phyloP scores from a whole-genome alignment of 2,797 vertebrate species.

The Tachyglossus aculeatus region DNA sequence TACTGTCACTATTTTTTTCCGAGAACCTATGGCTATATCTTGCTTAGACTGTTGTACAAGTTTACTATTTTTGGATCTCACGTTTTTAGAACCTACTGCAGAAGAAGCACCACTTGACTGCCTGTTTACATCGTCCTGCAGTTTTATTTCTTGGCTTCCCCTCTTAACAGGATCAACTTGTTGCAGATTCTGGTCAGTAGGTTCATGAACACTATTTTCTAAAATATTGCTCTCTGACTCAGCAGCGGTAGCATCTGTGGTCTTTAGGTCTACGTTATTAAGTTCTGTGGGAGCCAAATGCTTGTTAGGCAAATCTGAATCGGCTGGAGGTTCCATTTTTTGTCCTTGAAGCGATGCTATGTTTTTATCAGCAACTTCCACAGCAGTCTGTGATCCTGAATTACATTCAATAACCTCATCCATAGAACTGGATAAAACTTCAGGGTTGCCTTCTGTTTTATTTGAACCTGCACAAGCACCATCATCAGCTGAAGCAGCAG shows the following conservation, averaged over 20 bases:
- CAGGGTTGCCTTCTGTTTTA: constrained; percentile 51
- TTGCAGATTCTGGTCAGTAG: constrained; percentile 44
- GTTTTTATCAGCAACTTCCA: constrained; percentile 48
- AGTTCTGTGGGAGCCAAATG: constrained; percentile 44
- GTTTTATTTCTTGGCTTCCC: constrained; percentile 41
- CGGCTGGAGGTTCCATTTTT: constrained; percentile 34
- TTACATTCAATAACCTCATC: constrained; percentile 49
- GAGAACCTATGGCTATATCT: constrained; percentile 41
- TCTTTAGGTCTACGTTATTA: constrained; percentile 54
- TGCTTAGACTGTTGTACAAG: constrained; percentile 59
- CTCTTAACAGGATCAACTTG: constrained; percentile 42
- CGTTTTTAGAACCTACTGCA: constrained; percentile 64
- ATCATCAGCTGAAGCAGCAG: constrained; percentile 19
- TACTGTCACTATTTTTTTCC: constrained; percentile 44
- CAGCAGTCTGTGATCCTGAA: constrained; percentile 46
- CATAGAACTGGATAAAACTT: constrained; percentile 42
- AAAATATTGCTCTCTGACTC: constrained; percentile 53
- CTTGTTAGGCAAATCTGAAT: constrained; percentile 32
- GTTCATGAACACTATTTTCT: constrained; percentile 55
- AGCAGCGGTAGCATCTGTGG: constrained; percentile 40
- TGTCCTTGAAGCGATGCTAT: constrained; percentile 41
- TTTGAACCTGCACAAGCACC: constrained; percentile 37
- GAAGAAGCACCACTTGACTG: constrained; percentile 36
- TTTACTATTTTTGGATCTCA: constrained; percentile 64
- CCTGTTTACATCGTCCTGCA: constrained; percentile 55